Evolutionary conservation across 2,797 vertebrate species (phyloP), one percentile per base, ranked within the genome.

Genomic region (Macroramphosus scolopax): DNA sequence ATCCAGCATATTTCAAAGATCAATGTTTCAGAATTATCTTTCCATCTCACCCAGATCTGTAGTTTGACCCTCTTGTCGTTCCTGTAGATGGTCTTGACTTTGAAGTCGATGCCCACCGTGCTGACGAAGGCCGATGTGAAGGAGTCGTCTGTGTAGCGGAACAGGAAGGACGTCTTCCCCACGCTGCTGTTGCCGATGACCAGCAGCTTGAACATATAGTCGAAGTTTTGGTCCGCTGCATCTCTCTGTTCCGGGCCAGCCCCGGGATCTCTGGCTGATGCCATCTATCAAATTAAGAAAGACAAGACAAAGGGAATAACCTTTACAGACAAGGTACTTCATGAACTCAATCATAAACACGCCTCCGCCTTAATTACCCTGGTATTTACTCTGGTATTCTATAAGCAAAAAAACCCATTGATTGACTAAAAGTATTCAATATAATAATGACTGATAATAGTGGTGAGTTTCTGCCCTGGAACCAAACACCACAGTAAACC

Each of bases 61-160:
- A 96, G 91, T 62, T 96, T 96, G 73, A 96, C 90, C 61, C 92
- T 84, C 80, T 94, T 95, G 77, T 94, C 89, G 0, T 92, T 92
- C 30, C 93, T 87, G 72, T 93, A 93, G 68, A 95, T 91, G 0
- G 93, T 96, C 80, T 96, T 95, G 63, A 95, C 93, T 77, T 96
- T 96, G 78, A 96, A 96, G 85, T 96, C 94, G 5, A 96, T 96
- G 72, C 94, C 94, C 63, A 96, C 94, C 0, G 94, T 95, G 87
- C 93, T 95, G 77, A 96, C 92, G 0, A 96, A 96, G 11, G 94
- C 94, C 0, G 94, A 92, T 0, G 93, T 94, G 85, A 95, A 96
- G 31, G 94, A 93, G 75, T 95, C 91, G 0, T 95, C 94, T 0
- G 94, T 92, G 0, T 92, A 96, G 38, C 94, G 93, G 83, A 96